Evolutionary conservation across 2,888 invertebrate genomes (phyloP).

Genomic region (Lingula anatina): DNA sequence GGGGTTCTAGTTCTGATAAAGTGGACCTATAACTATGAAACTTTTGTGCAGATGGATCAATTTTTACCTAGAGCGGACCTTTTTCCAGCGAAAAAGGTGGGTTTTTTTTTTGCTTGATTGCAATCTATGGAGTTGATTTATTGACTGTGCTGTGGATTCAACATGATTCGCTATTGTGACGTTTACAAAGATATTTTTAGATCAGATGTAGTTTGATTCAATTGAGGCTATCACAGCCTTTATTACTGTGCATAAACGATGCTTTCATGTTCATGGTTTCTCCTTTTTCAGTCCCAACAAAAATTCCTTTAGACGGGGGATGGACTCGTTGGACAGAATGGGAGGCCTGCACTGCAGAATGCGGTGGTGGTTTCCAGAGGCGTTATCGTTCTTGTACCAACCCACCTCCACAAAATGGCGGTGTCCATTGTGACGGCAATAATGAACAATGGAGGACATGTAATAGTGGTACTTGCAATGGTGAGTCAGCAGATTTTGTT

Average conservation of each 20-base stretch:
- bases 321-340: slow-evolving; percentile 68
- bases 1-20: too few relatives aligned
- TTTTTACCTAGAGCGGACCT: too few relatives aligned
- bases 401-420: slow-evolving; percentile 57
- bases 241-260: not conserved
- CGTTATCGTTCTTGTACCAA: slow-evolving; percentile 67
- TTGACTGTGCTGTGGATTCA: too few relatives aligned
- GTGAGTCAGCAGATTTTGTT: slow-evolving; percentile 16
- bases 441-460: slow-evolving; percentile 70
- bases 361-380: slow-evolving; percentile 65
- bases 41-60: too few relatives aligned
- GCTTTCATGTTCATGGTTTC: not conserved
- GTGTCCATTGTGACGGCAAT: slow-evolving; percentile 68
- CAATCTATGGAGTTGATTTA: too few relatives aligned
- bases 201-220: too few relatives aligned
- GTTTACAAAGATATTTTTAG: too few relatives aligned
- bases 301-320: slow-evolving; percentile 54
- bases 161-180: too few relatives aligned
- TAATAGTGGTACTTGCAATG: slow-evolving; percentile 54
- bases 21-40: too few relatives aligned
- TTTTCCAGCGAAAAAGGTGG: too few relatives aligned
- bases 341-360: slow-evolving; percentile 70
- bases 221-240: not conserved
- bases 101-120: too few relatives aligned
- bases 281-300: slow-evolving; percentile 29